Evolutionary conservation across 1,140 invertebrate genomes (phyloP).

Genomic region (Ectropis grisescens): DNA sequence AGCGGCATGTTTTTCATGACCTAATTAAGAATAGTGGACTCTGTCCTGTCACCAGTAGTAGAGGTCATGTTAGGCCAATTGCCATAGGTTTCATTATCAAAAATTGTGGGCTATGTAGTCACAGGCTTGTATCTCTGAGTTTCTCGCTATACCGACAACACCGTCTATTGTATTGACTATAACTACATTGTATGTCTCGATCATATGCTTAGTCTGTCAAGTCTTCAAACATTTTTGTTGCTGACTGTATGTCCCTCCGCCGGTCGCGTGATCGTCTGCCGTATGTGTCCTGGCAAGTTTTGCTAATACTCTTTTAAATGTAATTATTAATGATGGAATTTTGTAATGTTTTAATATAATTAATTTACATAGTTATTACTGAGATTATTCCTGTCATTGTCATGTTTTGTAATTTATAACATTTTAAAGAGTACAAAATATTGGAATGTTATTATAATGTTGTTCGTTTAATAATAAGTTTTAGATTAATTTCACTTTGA

Average conservation of each 20-base stretch:
- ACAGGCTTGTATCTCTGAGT: no score
- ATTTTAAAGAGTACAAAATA: constrained; percentile 69
- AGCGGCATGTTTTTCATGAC: no score
- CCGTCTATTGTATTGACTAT: no score
- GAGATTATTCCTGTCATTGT: constrained; percentile 42
- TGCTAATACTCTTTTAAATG: constrained; percentile 49
- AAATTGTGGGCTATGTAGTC: no score
- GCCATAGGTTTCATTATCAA: no score
- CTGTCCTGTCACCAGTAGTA: no score
- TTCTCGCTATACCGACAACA: no score
- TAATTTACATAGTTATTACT: constrained; percentile 62
- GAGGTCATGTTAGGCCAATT: no score
- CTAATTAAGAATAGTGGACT: no score
- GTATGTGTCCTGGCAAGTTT: constrained; percentile 39
- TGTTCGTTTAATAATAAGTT: constrained; percentile 60
- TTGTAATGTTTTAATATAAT: constrained; percentile 61
- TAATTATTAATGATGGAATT: constrained; percentile 54
- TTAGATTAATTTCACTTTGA: constrained; percentile 63
- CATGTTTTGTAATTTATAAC: constrained; percentile 67
- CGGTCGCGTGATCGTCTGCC: constrained; percentile 24
- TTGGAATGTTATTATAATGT: constrained; percentile 65
- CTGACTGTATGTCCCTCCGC: constrained; percentile 6
- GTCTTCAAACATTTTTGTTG: constrained; percentile 1
- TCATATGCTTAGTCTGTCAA: no score
- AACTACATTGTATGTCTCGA: no score